Evolutionary conservation across 2,888 invertebrate genomes (phyloP).

Genomic region (Amiota communis): DNA sequence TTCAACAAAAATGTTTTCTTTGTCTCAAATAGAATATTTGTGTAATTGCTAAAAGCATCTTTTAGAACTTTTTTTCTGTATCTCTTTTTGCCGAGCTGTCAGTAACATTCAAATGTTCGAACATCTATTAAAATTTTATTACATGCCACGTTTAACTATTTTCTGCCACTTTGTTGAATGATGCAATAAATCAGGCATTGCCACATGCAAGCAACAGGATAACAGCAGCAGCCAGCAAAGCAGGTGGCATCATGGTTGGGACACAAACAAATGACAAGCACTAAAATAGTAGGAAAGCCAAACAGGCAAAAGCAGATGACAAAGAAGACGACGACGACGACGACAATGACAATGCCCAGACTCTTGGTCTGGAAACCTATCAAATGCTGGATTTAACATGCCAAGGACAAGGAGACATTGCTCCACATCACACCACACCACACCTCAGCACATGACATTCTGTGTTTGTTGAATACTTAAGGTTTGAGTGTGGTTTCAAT

Average conservation of each 20-base stretch:
- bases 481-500: not conserved
- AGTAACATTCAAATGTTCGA: constrained; percentile 59
- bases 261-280: constrained; percentile 2
- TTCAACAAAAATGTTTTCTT: not conserved
- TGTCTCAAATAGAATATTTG: not conserved
- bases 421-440: too few relatives aligned
- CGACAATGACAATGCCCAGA: not conserved
- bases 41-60: not conserved
- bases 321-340: constrained; percentile 5
- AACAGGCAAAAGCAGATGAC: not conserved
- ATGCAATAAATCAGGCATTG: constrained; percentile 60
- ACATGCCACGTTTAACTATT: constrained; percentile 55
- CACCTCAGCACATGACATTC: too few relatives aligned
- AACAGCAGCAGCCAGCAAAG: constrained; percentile 50
- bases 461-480: not conserved
- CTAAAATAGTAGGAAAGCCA: not conserved
- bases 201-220: constrained; percentile 60
- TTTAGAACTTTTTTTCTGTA: not conserved
- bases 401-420: constrained; percentile 44
- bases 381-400: constrained; percentile 67
- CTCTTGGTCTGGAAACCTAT: constrained; percentile 48
- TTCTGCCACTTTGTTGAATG: constrained; percentile 32
- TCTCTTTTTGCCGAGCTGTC: not conserved
- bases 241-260: not conserved
- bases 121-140: constrained; percentile 68